Base-by-base conservation (phyloP, 1,140 invertebrate species). In the Drosophila gunungcola region DNA sequence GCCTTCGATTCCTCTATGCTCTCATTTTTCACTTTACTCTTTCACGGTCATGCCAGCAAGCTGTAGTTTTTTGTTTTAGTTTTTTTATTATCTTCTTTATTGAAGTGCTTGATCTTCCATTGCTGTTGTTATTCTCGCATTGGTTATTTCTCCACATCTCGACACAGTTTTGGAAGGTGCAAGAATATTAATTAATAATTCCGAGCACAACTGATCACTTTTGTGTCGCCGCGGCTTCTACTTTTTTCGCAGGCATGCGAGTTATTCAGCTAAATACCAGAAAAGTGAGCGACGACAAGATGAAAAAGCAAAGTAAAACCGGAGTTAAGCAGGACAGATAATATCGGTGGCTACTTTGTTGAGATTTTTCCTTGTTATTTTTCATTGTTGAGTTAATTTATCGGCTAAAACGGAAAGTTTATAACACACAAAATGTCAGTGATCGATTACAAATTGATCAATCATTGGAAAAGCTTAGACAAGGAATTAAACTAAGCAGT, bases 161-260 rank as follows among this genome's bases (percentile, higher is more conserved):
- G 53, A 49, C 60, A 58, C 53, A 68, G 62, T 84, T 86, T 79
- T 52, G 74, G 70, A 79, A 91, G 88, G 88, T 91, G 88, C 88
- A 91, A 91, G 88, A 91, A 89, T 91, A 91, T 91, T 91, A 91
- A 91, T 91, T 91, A 91, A 63, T 84, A 88, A 88, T 91, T 90
- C 88, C 70, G 73, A 90, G 80, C 86, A 90, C 88, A 90, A 83
- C 70, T 84, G 73, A 72, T 65, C 77, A 90, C 82, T 86, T 90
- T 73, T 78, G 81, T 83, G 88, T 83, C 78, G 70, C 73, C 80
- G 82, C 80, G 61, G 76, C 78, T 36, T 78, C 67, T 46, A 57
- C 29, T 10, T 32, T 12, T 13, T 32, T 65, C 63, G 79, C 70
- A 78, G 77, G 70, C 83, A 90, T 86, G 67, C 68, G 79, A 90